phyloP scores from a whole-genome alignment of 2,113 vertebrate species.

The Megalops atlanticus region DNA sequence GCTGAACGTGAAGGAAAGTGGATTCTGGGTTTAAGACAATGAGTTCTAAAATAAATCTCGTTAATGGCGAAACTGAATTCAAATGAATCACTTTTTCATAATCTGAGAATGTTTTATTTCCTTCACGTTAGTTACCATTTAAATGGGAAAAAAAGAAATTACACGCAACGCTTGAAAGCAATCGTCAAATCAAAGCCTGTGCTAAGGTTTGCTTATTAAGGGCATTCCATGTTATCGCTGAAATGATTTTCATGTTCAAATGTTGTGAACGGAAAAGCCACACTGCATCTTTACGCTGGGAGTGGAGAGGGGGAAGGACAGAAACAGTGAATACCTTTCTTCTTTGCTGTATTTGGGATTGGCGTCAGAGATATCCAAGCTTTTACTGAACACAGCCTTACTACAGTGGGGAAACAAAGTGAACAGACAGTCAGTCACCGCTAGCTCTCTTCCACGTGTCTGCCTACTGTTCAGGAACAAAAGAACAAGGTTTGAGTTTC shows the following conservation, averaged over 20 bases:
- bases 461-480: conserved; percentile 56
- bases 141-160: not conserved
- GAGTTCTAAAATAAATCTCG: not conserved
- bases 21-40: not conserved
- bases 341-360: conserved; percentile 94
- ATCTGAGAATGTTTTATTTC: not conserved
- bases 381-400: conserved; percentile 99
- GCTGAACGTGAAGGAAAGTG: not conserved
- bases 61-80: not conserved
- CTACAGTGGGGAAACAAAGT: conserved; percentile 91
- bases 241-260: conserved; percentile 22
- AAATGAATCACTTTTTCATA: not conserved
- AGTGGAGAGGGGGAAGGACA: conserved; percentile 66
- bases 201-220: not conserved
- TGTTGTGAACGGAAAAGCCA: conserved; percentile 57
- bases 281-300: conserved; percentile 75
- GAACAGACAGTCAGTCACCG: conserved; percentile 72
- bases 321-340: conserved; percentile 87
- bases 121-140: not conserved
- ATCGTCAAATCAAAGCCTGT: not conserved
- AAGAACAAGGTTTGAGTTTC: conserved; percentile 34
- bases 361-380: conserved; percentile 98
- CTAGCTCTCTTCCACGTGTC: conserved; percentile 17
- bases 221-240: conserved; percentile 15
- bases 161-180: not conserved